A percentile compares a stretch with the other conserved stretches of the same genome.
phyloP scores from a whole-genome alignment of 2,888 invertebrate genomes.

The Octodonta nipae region DNA sequence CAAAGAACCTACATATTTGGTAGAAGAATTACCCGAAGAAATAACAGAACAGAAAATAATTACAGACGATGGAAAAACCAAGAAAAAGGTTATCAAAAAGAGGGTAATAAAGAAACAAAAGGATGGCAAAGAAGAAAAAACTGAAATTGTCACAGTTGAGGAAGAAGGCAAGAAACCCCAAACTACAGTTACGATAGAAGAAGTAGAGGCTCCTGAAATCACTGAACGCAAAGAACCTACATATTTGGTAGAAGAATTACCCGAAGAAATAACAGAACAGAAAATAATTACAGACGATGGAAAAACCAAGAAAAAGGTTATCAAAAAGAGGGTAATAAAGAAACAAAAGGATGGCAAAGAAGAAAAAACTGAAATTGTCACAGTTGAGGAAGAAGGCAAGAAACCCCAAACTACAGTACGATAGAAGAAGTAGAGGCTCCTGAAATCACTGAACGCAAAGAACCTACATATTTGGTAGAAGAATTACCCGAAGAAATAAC shows the following conservation, averaged over 20 bases:
- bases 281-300: constrained; percentile 17
- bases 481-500: constrained; percentile 23
- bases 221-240: constrained; percentile 10
- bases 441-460: neutral
- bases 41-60: neutral
- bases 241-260: constrained; percentile 27
- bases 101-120: constrained; percentile 24
- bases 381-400: constrained; percentile 33
- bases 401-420: constrained; percentile 30
- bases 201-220: constrained; percentile 17
- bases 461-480: constrained; percentile 10
- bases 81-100: constrained; percentile 25
- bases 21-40: constrained; percentile 24
- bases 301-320: constrained; percentile 20
- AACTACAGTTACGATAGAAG: constrained; percentile 24
- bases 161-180: constrained; percentile 25
- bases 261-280: constrained; percentile 29
- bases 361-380: constrained; percentile 36
- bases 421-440: constrained; percentile 6
- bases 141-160: constrained; percentile 27
- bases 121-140: constrained; percentile 24
- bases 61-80: constrained; percentile 7
- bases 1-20: constrained; percentile 16
- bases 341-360: constrained; percentile 33
- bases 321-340: constrained; percentile 33